phyloP scores from a whole-genome alignment of 2,797 vertebrate species.

The Lophotriccus pileatus region DNA sequence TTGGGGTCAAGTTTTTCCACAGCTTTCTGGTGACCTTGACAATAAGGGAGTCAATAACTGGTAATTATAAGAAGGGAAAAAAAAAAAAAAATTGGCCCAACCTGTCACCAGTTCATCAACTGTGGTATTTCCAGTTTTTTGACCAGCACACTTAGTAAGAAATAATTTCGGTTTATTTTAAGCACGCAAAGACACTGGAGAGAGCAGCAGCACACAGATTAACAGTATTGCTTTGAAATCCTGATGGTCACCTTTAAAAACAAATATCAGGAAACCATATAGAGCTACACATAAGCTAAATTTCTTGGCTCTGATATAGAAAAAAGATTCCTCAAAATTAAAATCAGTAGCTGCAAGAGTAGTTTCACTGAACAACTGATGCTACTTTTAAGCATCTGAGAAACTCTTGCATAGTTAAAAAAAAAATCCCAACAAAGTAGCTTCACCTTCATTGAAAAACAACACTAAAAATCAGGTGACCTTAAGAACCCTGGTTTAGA shows the following conservation, averaged over 20 bases:
- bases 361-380: not conserved
- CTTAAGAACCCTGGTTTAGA: not conserved
- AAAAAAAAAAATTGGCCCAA: not conserved
- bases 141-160: not conserved
- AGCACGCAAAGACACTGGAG: not conserved
- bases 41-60: not conserved
- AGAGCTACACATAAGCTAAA: not conserved
- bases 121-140: not conserved
- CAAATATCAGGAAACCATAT: not conserved
- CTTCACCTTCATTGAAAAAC: not conserved
- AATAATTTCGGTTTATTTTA: not conserved
- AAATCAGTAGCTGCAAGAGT: not conserved
- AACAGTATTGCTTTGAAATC: not conserved
- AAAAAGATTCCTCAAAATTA: not conserved
- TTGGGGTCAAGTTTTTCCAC: constrained; percentile 26
- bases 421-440: not conserved
- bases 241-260: not conserved
- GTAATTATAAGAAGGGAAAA: not conserved
- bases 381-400: not conserved
- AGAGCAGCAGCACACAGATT: not conserved
- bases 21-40: not conserved
- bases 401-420: not conserved
- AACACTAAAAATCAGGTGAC: not conserved
- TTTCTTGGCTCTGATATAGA: not conserved
- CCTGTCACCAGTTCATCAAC: not conserved